Evolutionary conservation across 1,140 invertebrate species (phyloP).

Genomic region (Temnothorax longispinosus): DNA sequence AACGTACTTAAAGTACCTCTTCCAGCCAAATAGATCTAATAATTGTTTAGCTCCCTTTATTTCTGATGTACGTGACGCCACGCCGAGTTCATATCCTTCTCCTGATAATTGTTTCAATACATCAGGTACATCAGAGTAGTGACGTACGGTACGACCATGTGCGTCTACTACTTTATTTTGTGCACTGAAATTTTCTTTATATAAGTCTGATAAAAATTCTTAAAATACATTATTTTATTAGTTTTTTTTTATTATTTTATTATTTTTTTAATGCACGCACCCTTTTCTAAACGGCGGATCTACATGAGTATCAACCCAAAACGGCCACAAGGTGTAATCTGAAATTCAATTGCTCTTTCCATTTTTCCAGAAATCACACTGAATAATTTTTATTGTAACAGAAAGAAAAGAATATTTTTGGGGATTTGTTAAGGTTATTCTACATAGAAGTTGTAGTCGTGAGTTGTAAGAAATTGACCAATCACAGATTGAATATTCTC

Average conservation of each 20-base stretch:
- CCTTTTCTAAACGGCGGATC: constrained; percentile 88
- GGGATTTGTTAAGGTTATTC: background rate
- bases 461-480: no score
- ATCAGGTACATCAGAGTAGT: constrained; percentile 88
- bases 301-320: constrained; percentile 91
- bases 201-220: background rate
- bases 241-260: no score
- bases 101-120: constrained; percentile 87
- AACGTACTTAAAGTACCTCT: constrained; percentile 90
- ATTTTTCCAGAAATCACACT: background rate
- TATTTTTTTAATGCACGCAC: constrained; percentile 72
- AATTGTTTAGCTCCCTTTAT: constrained; percentile 89
- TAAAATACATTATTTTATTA: constrained; percentile 25
- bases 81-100: constrained; percentile 87
- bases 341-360: constrained; percentile 73
- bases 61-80: constrained; percentile 90
- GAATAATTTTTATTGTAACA: background rate
- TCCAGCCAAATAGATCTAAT: constrained; percentile 90
- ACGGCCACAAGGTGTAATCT: constrained; percentile 93
- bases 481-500: no score
- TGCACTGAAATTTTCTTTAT: constrained; percentile 76
- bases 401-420: constrained; percentile 20
- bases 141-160: constrained; percentile 84
- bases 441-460: no score
- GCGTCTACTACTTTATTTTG: constrained; percentile 86